Conservation (phyloP, 2,113 vertebrate species). For the Anhinga anhinga region DNA sequence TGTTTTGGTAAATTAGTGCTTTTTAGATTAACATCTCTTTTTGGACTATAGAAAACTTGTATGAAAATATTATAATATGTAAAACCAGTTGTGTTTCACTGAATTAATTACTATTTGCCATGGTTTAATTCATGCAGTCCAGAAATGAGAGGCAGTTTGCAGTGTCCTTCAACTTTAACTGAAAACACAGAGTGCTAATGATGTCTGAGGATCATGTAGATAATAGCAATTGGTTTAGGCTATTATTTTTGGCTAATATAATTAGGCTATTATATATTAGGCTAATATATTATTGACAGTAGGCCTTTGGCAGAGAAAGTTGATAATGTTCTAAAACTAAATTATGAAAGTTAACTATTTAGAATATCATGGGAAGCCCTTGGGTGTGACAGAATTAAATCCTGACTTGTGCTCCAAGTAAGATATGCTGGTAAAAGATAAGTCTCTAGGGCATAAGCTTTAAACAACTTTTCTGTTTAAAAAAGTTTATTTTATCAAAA, state of each 20-base stretch:
- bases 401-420: background rate
- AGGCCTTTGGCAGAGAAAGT: background rate
- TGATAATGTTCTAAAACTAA: background rate
- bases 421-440: background rate
- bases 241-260: too few species aligned
- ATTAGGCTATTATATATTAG: too few species aligned
- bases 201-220: background rate
- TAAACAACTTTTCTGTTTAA: background rate
- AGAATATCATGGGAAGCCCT: background rate
- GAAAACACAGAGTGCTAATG: background rate
- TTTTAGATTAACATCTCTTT: background rate
- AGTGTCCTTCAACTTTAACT: background rate
- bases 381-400: background rate
- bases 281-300: too few species aligned
- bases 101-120: background rate
- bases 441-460: background rate
- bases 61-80: background rate
- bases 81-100: background rate
- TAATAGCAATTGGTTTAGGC: background rate
- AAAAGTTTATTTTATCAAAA: background rate
- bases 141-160: background rate
- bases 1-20: background rate
- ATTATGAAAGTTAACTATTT: background rate
- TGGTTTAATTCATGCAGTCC: background rate
- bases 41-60: background rate